These are phyloP conservation scores for Platycheirus rosarum DNA, from an alignment of 2,888 invertebrate genomes.

Conservation along the genomic window DNA sequence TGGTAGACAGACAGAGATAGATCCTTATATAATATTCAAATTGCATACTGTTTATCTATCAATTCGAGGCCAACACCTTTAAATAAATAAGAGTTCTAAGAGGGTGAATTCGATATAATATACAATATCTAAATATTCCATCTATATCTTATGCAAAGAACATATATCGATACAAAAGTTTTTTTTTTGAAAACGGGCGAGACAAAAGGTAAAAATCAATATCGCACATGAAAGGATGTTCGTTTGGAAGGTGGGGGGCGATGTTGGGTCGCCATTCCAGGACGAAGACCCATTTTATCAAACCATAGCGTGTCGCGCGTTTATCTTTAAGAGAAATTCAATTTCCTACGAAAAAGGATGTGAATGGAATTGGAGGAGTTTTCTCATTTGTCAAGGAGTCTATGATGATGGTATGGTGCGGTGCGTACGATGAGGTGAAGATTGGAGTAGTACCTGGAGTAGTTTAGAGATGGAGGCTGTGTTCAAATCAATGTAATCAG, in stretches of 20 bases:
- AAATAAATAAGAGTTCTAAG: conserved; percentile 46
- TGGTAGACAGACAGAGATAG: neutral
- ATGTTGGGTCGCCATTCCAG: neutral
- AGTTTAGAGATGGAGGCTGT: conserved; percentile 12
- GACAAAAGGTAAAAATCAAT: conserved; percentile 61
- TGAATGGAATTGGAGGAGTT: conserved; percentile 71
- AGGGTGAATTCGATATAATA: conserved; percentile 49
- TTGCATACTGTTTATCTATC: conserved; percentile 72
- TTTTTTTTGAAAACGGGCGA: conserved; percentile 21
- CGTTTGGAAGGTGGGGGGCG: neutral
- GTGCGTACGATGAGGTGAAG: neutral
- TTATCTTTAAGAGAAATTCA: conserved; percentile 72
- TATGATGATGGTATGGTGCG: conserved; percentile 4
- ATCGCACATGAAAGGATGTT: conserved; percentile 41
- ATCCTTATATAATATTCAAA: conserved; percentile 68
- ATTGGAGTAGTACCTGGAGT: too few relatives aligned
- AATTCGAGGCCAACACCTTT: conserved; percentile 70
- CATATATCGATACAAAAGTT: conserved; percentile 15
- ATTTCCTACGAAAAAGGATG: conserved; percentile 71
- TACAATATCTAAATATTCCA: conserved; percentile 34
- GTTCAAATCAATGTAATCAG: conserved; percentile 66
- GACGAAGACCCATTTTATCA: conserved; percentile 44
- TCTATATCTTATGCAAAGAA: neutral
- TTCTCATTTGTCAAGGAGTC: conserved; percentile 44
- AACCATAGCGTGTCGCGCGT: conserved; percentile 59